Base-by-base conservation (phyloP, 1,140 invertebrate species). In the Antheraea mylitta region DNA sequence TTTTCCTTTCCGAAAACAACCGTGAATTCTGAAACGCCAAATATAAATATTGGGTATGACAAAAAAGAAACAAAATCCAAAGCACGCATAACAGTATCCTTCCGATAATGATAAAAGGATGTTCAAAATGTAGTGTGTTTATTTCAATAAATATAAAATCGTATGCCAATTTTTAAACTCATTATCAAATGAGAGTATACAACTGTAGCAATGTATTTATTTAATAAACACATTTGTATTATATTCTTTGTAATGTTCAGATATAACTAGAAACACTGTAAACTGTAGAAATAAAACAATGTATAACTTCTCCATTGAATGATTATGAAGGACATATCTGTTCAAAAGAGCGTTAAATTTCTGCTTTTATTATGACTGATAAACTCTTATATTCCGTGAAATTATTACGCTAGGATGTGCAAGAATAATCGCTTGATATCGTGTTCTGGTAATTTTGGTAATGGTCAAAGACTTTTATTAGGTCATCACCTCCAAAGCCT, bases 401-500 rank as follows among this genome's bases (percentile, higher is more conserved):
- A 53, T 53, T 53, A 2, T 53, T 53, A 61, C 6, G 18, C 19
- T 7, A 22, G 60, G 19, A 53, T 53, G 45, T 13, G 45, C 45
- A 13, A 53, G 45, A 53, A 53, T 53, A 53, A 53, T 53, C 45
- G 45, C 38, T 42, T 42, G 38, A 42, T 42, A 42, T 42, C 45
- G 45, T 53, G 45, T 53, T 53, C 45, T 53, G 45, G 45, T 53
- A 53, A 53, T 53, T 53, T n/a, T 48, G 36, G 18, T 19, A 48
- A 65, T 48, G 18, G 37, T 65, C 38, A 53, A 53, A 53, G 38
- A 16, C 38, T 65, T 65, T 65, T 65, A 65, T 45, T 65, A 65
- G 64, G 64, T 65, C 64, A 45, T 38, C 64, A 65, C 64, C 61
- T 38, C 64, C n/a, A 22, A 45, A 65, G 37, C 37, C n/a, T 65